Base-by-base conservation (phyloP, 2,113 vertebrate genomes). In the Hucho hucho region DNA sequence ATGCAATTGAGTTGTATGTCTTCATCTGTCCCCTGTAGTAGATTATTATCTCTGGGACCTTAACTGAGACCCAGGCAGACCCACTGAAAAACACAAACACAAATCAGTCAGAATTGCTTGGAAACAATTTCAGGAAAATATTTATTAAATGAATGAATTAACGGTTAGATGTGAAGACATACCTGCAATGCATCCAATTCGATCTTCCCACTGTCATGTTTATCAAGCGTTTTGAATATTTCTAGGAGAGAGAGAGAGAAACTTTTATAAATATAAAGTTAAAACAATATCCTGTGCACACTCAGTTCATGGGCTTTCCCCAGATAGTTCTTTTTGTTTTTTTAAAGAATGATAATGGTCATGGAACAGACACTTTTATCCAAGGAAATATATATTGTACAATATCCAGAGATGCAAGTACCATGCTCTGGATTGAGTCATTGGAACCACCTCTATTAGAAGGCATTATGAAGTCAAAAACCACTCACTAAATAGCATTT, bases 401-500 rank as follows among this genome's bases (percentile, higher is more conserved):
- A 43, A 43, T 43, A 43, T 43, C 37, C 37, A 43, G 37, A 43
- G 2, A 11, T 43, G 37, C 37, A 43, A 43, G 37, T 2, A 43
- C 37, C 61, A 25, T 64, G 22, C 61, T 25, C 61, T 18, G 24
- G 61, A 25, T 53, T 53, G 49, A 18, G 3, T 14, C 4, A 53
- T 43, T 43, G 37, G 37, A 43, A 43, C 24, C 61, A 43, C 61
- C 61, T 65, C 13, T 25, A 28, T 73, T 20, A 61, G 18, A 18
- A 14, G n/a, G 43, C 64, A 9, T 11, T 64, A 24, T 53, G 13
- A 53, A 53, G 49, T 53, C 3, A 53, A 18, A 16, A 28, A 25
- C 12, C 16, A 90, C 94, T 94, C 89, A 96, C 95, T 93, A 87
- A 95, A 95, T 13, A 97, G 87, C 32, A 82, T 88, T 90, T 97